Conservation (phyloP, 1,140 invertebrate genomes). For the Drosophila mauritiana region DNA sequence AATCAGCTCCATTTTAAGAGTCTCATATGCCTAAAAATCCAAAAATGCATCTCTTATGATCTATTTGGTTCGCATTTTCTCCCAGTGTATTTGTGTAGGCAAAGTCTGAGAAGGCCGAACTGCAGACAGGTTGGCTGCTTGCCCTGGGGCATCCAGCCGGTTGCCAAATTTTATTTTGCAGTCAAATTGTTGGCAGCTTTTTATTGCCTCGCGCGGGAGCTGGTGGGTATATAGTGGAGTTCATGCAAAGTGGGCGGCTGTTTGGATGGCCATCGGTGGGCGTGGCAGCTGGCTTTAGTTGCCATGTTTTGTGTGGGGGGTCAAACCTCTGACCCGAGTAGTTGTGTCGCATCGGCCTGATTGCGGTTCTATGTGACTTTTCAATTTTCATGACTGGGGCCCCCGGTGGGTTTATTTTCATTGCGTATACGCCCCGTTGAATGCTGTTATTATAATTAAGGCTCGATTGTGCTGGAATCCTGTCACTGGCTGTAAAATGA, state of each 20-base stretch:
- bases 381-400: constrained; percentile 40
- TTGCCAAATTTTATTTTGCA: constrained; percentile 81
- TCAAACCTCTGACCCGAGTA: constrained; percentile 33
- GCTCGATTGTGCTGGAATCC: constrained; percentile 17
- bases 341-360: constrained; percentile 24
- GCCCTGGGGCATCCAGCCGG: constrained; percentile 29
- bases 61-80: background rate
- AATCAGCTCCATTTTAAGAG: background rate
- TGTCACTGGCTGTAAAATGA: constrained; percentile 1
- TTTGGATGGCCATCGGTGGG: constrained; percentile 13
- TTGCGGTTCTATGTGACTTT: constrained; percentile 42
- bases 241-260: background rate
- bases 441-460: constrained; percentile 15
- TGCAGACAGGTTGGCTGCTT: constrained; percentile 53
- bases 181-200: constrained; percentile 75
- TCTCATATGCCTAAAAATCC: too few species aligned
- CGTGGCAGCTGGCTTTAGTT: constrained; percentile 18
- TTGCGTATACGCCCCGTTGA: constrained; percentile 33
- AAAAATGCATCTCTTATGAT: background rate
- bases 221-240: background rate
- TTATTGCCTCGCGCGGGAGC: constrained; percentile 20
- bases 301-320: constrained; percentile 27
- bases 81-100: constrained; percentile 5
- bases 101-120: background rate
- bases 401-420: constrained; percentile 12